Evolutionary conservation across 2,888 invertebrate species (phyloP).

Genomic region (Thymelicus acteon): DNA sequence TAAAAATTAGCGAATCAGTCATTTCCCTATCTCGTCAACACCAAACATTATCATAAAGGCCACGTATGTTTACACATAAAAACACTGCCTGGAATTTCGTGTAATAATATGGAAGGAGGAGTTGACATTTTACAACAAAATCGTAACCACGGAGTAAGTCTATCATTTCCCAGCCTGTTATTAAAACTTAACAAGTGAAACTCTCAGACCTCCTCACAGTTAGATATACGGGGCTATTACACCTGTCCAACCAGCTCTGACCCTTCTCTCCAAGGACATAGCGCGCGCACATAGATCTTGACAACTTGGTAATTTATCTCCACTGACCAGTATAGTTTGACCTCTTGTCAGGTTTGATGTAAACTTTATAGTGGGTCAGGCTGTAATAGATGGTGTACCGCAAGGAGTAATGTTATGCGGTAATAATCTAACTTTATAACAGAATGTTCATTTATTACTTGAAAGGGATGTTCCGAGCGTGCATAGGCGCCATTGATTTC

Average conservation of each 20-base stretch:
- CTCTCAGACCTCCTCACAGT: slow-evolving; percentile 55
- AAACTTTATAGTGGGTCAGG: slow-evolving; percentile 51
- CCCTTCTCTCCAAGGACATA: slow-evolving; percentile 48
- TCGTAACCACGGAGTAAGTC: slow-evolving; percentile 38
- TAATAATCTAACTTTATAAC: slow-evolving; percentile 68
- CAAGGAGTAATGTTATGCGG: slow-evolving; percentile 69
- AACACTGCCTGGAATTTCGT: neutral
- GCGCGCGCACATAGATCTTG: slow-evolving; percentile 50
- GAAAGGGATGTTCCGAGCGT: slow-evolving; percentile 37
- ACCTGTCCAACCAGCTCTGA: slow-evolving; percentile 43
- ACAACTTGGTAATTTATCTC: slow-evolving; percentile 58
- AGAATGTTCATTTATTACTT: slow-evolving; percentile 45
- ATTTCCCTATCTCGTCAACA: too few species aligned
- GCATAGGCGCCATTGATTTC: slow-evolving; percentile 41
- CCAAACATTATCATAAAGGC: too few species aligned
- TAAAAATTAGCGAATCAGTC: too few species aligned
- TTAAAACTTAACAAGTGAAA: slow-evolving; percentile 64
- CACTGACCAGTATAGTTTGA: slow-evolving; percentile 51
- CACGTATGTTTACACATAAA: neutral
- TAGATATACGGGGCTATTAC: slow-evolving; percentile 44
- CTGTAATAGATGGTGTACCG: slow-evolving; percentile 58
- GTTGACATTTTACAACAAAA: slow-evolving; percentile 26
- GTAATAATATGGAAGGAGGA: neutral
- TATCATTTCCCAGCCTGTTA: slow-evolving; percentile 50
- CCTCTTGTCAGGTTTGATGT: slow-evolving; percentile 47